phyloP scores from a whole-genome alignment of 2,888 invertebrate genomes.

The Caenorhabditis sp. region DNA sequence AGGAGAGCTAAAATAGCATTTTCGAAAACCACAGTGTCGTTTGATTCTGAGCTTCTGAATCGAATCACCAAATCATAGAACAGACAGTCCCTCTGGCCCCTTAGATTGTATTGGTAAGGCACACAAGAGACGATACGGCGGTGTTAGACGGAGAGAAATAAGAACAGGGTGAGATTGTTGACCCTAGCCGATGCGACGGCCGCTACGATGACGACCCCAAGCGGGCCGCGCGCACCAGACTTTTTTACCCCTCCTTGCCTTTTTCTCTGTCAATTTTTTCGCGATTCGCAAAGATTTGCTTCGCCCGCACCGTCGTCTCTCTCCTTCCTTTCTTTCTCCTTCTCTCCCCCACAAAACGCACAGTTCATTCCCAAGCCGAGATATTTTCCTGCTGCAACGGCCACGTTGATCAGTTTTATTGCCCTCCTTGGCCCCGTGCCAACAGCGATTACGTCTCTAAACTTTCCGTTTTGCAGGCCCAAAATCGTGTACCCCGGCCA shows the following conservation, averaged over 20 bases:
- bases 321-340: not conserved
- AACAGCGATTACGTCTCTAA: no score
- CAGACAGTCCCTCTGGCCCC: not conserved
- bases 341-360: no score
- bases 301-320: conserved; percentile 13
- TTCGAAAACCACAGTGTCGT: no score
- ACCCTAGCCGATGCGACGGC: conserved; percentile 36
- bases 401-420: not conserved
- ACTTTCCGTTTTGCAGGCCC: conserved; percentile 1
- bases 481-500: not conserved
- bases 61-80: not conserved
- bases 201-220: conserved; percentile 43
- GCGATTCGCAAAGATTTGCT: conserved; percentile 42
- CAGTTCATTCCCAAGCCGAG: no score
- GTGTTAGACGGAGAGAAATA: conserved; percentile 23
- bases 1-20: no score
- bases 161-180: conserved; percentile 45
- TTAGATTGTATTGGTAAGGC: conserved; percentile 27
- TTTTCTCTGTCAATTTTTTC: conserved; percentile 41
- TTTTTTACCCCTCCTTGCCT: conserved; percentile 43
- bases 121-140: conserved; percentile 8
- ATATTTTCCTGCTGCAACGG: not conserved
- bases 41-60: no score
- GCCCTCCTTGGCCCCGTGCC: not conserved
- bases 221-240: conserved; percentile 52